Conservation (phyloP, 2,888 invertebrate species). For the Antitype chi region DNA sequence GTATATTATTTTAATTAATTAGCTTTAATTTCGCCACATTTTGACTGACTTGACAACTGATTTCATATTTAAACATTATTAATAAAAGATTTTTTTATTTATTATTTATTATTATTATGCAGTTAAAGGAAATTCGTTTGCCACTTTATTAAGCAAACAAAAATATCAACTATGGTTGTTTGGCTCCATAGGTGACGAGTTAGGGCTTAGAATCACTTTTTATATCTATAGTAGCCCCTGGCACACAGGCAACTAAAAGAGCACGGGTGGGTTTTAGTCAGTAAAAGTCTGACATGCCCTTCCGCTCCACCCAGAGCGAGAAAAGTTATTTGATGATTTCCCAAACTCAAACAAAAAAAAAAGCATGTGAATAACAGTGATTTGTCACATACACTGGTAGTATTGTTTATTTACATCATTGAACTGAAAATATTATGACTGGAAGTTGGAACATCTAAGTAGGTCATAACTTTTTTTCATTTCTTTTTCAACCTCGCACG, state of each 20-base stretch:
- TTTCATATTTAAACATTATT: not conserved
- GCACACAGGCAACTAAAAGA: too few species aligned
- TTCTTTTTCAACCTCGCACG: not conserved
- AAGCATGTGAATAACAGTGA: not conserved
- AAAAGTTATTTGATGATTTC: too few species aligned
- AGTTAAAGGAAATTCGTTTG: not conserved
- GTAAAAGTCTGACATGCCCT: too few species aligned
- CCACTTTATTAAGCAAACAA: not conserved
- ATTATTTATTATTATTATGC: too few species aligned
- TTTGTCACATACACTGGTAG: not conserved
- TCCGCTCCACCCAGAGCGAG: too few species aligned
- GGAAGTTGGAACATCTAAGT: not conserved
- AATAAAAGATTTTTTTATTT: too few species aligned
- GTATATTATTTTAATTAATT: constrained; percentile 4
- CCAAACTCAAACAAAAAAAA: too few species aligned
- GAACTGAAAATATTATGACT: not conserved
- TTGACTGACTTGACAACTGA: not conserved
- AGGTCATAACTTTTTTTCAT: too few species aligned
- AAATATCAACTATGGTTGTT: not conserved
- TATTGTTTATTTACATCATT: not conserved
- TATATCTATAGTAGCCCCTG: too few species aligned
- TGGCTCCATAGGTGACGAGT: too few species aligned
- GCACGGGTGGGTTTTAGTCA: too few species aligned
- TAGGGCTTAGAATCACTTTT: not conserved
- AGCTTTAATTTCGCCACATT: not conserved